Evolutionary conservation across 2,888 invertebrate genomes (phyloP).

Genomic region (Caenorhabditis sp.): DNA sequence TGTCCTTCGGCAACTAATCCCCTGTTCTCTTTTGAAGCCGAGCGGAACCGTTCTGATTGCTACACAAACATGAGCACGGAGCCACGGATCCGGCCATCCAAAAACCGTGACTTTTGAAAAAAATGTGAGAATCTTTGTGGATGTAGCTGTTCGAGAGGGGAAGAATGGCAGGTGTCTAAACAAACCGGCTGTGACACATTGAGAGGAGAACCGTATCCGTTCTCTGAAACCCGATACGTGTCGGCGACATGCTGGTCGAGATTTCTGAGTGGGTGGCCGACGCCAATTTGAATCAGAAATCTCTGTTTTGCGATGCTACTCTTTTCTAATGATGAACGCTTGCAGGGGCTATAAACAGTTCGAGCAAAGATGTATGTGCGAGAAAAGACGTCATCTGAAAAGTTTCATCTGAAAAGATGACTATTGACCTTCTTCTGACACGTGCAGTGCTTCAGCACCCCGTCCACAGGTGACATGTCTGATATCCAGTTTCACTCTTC

Average conservation of each 20-base stretch:
- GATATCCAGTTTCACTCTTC: background rate
- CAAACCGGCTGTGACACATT: conserved; percentile 41
- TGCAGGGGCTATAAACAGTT: too few relatives aligned
- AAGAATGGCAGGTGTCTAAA: conserved; percentile 53
- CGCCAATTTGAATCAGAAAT: background rate
- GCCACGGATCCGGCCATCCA: background rate
- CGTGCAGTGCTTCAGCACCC: too few relatives aligned
- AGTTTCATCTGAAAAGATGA: too few relatives aligned
- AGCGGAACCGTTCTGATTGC: conserved; percentile 39
- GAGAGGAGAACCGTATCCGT: conserved; percentile 31
- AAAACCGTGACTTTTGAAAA: conserved; percentile 32
- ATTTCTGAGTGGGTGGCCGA: conserved; percentile 18
- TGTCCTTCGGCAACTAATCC: conserved; percentile 28
- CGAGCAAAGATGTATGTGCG: too few relatives aligned
- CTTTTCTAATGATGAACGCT: too few relatives aligned
- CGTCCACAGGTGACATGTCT: background rate
- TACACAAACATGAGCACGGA: conserved; percentile 8
- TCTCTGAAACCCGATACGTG: conserved; percentile 45
- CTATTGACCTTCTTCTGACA: too few relatives aligned
- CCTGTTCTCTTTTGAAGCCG: conserved; percentile 27
- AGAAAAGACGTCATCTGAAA: too few relatives aligned
- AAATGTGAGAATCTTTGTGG: conserved; percentile 18
- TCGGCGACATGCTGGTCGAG: conserved; percentile 31
- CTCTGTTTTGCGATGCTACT: conserved; percentile 40
- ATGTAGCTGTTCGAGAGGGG: conserved; percentile 28